These are phyloP conservation scores for Drosophila murphyi DNA, from an alignment of 1,140 invertebrate genomes.

Conservation along the genomic window DNA sequence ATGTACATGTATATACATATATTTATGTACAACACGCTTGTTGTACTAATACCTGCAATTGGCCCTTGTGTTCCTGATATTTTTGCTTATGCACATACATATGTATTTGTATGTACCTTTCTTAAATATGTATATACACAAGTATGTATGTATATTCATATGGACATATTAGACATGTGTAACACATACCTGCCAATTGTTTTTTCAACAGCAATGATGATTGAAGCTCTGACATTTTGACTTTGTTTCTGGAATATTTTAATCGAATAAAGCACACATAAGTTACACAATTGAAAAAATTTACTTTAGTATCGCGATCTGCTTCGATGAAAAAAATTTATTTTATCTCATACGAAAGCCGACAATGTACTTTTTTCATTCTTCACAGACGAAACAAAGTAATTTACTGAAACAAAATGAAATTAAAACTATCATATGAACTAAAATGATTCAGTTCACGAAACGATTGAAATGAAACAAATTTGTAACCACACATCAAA, in stretches of 20 bases:
- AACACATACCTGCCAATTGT: slow-evolving; percentile 94
- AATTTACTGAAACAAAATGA: slow-evolving; percentile 35
- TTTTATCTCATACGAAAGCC: slow-evolving; percentile 36
- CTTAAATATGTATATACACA: not conserved
- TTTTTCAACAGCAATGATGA: slow-evolving; percentile 96
- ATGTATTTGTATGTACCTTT: not conserved
- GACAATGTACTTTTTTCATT: slow-evolving; percentile 56
- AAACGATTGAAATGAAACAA: slow-evolving; percentile 15
- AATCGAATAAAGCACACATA: slow-evolving; percentile 31
- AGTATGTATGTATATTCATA: not conserved
- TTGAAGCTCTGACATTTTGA: slow-evolving; percentile 95
- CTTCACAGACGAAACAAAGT: slow-evolving; percentile 42
- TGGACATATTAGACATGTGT: slow-evolving; percentile 22
- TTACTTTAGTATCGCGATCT: slow-evolving; percentile 21
- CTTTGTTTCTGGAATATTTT: slow-evolving; percentile 27
- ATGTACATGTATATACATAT: slow-evolving; percentile 1
- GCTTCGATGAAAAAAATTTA: slow-evolving; percentile 34
- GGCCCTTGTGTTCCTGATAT: not conserved
- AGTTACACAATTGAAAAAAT: slow-evolving; percentile 54
- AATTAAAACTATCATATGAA: slow-evolving; percentile 1
- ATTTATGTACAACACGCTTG: not conserved
- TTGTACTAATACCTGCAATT: no score
- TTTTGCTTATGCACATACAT: slow-evolving; percentile 1
- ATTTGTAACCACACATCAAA: not conserved
- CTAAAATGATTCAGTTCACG: slow-evolving; percentile 26